A percentile compares a stretch with the other conserved stretches of the same genome.
Evolutionary conservation across 2,888 invertebrate species (phyloP).

Genomic region (Drosophila suboccidentalis): DNA sequence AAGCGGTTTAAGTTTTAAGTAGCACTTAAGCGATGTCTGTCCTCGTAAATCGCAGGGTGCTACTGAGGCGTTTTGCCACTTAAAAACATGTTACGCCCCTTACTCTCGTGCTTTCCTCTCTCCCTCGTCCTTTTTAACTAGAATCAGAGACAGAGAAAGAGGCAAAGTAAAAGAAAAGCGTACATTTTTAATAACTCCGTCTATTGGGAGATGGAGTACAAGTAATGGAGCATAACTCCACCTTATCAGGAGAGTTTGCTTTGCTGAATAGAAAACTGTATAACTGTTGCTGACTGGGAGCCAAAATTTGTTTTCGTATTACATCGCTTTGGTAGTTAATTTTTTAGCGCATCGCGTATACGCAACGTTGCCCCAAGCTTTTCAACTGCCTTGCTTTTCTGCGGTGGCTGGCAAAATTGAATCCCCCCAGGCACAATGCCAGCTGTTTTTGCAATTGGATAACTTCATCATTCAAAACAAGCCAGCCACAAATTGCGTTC

Average conservation of each 20-base stretch:
- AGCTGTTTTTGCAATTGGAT: conserved; percentile 81
- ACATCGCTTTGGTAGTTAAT: conserved; percentile 52
- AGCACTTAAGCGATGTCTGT: conserved; percentile 77
- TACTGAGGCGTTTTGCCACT: conserved; percentile 59
- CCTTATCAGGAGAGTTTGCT: conserved; percentile 11
- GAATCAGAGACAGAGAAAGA: conserved; percentile 1
- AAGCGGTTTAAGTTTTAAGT: conserved; percentile 80
- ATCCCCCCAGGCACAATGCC: conserved; percentile 71
- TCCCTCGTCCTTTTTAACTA: not conserved
- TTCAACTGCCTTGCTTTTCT: conserved; percentile 24
- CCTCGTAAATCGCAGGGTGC: conserved; percentile 71
- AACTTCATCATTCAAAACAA: conserved; percentile 72
- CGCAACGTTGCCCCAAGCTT: conserved; percentile 40
- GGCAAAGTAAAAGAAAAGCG: not conserved
- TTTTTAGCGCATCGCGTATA: conserved; percentile 60
- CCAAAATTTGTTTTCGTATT: conserved; percentile 42
- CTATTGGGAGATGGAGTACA: not conserved
- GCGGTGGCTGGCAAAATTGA: conserved; percentile 30
- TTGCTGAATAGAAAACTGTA: conserved; percentile 16
- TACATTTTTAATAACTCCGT: conserved; percentile 49
- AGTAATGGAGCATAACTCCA: conserved; percentile 11
- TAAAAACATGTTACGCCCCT: conserved; percentile 58
- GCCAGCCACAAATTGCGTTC: conserved; percentile 68
- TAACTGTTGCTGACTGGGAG: not conserved
- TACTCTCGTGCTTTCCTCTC: conserved; percentile 5